Conservation (phyloP, 2,113 vertebrate genomes). For the Rousettus leschenaultii region DNA sequence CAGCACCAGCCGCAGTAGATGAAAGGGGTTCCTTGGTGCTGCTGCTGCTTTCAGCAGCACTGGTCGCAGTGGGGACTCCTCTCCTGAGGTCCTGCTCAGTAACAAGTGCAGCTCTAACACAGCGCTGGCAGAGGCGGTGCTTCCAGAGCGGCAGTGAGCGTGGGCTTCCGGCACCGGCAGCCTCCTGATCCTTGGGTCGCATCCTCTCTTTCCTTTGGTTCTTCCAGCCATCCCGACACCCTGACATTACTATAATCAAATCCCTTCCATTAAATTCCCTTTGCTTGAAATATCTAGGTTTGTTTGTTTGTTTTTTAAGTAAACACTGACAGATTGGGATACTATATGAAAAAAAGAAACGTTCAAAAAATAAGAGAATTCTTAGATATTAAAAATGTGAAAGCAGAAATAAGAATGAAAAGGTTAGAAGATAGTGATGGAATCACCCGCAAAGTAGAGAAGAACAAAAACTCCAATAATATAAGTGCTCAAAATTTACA, state of each 20-base stretch:
- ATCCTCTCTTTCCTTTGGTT: neutral
- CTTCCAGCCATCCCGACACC: neutral
- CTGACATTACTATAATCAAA: neutral
- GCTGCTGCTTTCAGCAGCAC: neutral
- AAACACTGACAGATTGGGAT: neutral
- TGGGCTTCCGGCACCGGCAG: neutral
- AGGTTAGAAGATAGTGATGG: neutral
- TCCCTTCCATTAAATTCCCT: neutral
- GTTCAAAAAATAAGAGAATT: neutral
- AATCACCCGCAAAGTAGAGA: neutral
- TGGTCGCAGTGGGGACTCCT: neutral
- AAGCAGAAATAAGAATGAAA: neutral
- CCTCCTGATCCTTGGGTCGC: neutral
- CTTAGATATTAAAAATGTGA: neutral
- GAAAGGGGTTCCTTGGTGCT: neutral
- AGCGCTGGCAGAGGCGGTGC: rapidly evolving
- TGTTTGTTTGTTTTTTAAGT: neutral
- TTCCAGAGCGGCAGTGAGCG: neutral
- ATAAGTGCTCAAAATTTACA: neutral
- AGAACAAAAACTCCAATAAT: neutral
- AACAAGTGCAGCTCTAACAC: rapidly evolving
- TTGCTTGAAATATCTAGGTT: neutral
- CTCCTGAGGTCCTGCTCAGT: neutral
- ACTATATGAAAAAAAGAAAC: neutral
- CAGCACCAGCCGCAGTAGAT: neutral